A percentile compares a stretch with the other conserved stretches of the same genome.
phyloP scores from a whole-genome alignment of 2,888 invertebrate genomes.

The Chirona hameri region DNA sequence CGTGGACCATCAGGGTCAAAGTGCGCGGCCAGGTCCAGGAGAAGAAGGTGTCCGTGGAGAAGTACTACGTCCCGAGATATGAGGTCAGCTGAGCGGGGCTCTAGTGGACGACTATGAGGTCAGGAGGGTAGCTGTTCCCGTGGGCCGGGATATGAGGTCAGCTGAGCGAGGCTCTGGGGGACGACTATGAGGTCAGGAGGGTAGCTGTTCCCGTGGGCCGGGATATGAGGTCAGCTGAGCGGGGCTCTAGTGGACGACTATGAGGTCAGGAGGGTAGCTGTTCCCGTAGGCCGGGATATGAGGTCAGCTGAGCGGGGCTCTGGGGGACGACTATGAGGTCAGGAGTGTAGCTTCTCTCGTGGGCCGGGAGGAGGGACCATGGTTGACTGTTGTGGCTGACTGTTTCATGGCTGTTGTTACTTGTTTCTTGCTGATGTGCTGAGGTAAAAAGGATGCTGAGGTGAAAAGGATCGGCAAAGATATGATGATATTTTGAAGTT shows the following conservation, averaged over 20 bases:
- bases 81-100: conserved; percentile 44
- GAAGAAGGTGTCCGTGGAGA: conserved; percentile 46
- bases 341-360: not conserved
- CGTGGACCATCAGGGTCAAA: conserved; percentile 47
- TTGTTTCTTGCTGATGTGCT: no score
- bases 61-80: conserved; percentile 47
- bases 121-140: conserved; percentile 32
- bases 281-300: conserved; percentile 45
- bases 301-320: conserved; percentile 42
- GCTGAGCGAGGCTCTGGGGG: not conserved
- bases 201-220: no score
- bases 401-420: no score
- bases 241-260: conserved; percentile 38
- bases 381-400: no score
- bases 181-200: conserved; percentile 45
- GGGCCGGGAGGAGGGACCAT: no score
- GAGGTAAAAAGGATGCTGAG: no score
- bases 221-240: no score
- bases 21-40: conserved; percentile 46
- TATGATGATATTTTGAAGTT: no score
- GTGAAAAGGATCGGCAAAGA: no score
- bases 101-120: conserved; percentile 38
- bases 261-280: no score
- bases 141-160: conserved; percentile 47
- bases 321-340: conserved; percentile 44